Percentiles rank a stretch among this genome's conserved stretches.
phyloP scores from a whole-genome alignment of 1,140 invertebrate species.

The Zaprionus nigranus region DNA sequence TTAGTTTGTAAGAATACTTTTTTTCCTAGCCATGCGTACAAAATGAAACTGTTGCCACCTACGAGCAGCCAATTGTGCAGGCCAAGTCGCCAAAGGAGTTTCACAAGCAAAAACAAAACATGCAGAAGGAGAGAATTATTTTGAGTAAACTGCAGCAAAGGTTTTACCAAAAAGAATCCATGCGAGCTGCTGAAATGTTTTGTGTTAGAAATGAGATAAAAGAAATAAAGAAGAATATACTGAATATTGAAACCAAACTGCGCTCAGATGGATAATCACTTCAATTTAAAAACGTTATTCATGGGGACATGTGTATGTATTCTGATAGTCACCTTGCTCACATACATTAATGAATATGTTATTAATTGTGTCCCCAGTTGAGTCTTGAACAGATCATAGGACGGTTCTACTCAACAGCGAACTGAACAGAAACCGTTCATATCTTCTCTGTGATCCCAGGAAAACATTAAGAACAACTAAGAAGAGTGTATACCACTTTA shows the following conservation, averaged over 20 bases:
- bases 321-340: not conserved
- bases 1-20: not conserved
- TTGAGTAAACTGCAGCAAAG: conserved; percentile 16
- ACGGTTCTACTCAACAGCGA: too few relatives aligned
- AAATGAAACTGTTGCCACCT: not conserved
- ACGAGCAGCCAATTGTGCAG: not conserved
- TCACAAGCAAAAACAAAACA: not conserved
- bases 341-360: too few relatives aligned
- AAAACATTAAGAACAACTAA: too few relatives aligned
- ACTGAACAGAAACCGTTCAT: too few relatives aligned
- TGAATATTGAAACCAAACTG: conserved; percentile 17
- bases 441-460: too few relatives aligned
- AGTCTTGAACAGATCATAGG: too few relatives aligned
- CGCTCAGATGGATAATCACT: not conserved
- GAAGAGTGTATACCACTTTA: too few relatives aligned
- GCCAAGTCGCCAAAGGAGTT: too few relatives aligned
- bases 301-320: not conserved
- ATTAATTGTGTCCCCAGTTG: too few relatives aligned
- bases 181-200: conserved; percentile 20
- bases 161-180: conserved; percentile 18
- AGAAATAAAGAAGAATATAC: conserved; percentile 16
- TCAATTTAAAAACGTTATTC: not conserved
- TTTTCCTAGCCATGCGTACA: not conserved
- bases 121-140: not conserved
- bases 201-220: conserved; percentile 4